Base-by-base conservation (phyloP, 2,888 invertebrate genomes). In the Slavum lentiscoides region DNA sequence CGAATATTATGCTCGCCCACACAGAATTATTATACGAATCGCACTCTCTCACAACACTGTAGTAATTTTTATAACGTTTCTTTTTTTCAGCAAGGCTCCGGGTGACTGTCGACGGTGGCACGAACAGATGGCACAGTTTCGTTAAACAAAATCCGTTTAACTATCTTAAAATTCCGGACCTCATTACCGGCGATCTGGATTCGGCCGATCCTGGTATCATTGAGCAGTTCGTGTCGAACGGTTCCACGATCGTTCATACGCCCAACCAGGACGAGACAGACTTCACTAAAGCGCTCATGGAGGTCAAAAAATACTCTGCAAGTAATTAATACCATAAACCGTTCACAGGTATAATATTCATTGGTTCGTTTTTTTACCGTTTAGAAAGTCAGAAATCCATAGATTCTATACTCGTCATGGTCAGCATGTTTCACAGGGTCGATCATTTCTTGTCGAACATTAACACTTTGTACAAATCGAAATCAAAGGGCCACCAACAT, bases 111-210 rank as follows among this genome's bases (percentile, higher is more conserved):
- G 96, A 96, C 86, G 96, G 96, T 39, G 96, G 95, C 0, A 91
- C 93, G 0, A 90, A 91, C 84, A 88, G 88, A 82, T 95, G 94
- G 93, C 88, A 91, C 68, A 70, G 82, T 64, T 76, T 85, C 59
- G 23, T 84, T 4, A 83, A 84, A 62, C 81, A 82, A 15, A 67
- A 82, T 15, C 72, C 58, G 39, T 83, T 82, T 8, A 70, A 74
- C 37, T 62, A 82, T 55, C 83, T 58, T 74, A 84, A 77, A 73
- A 59, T 88, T 0, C 92, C 95, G 7, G 91, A 94, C 84, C 85
- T 95, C n/a, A 90, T 96, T 70, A 92, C 93, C 0, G 97, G 97
- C 13, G 97, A 97, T 86, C 93, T 97, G 89, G 97, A 97, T 87
- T 96, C 96, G 0, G 90, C 94, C 74, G 87, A 88, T 6, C 86